Evolutionary conservation across 2,113 vertebrate species (phyloP).

Genomic region (Cheilinus undulatus): DNA sequence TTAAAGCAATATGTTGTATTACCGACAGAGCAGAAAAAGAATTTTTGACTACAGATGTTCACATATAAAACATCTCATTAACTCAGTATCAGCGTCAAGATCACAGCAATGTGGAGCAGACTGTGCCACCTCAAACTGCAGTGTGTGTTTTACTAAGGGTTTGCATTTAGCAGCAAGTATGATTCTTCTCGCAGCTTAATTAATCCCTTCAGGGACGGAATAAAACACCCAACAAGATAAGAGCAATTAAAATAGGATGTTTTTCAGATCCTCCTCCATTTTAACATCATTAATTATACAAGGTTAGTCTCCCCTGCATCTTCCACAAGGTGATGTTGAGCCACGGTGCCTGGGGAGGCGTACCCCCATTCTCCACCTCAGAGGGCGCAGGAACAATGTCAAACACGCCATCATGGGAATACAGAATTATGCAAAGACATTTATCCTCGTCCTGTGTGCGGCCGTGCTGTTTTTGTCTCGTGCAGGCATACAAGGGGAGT

Average conservation of each 20-base stretch:
- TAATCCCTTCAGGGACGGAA: slow-evolving; percentile 70
- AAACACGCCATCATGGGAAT: slow-evolving; percentile 65
- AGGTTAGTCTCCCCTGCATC: slow-evolving; percentile 61
- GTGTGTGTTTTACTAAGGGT: slow-evolving; percentile 71
- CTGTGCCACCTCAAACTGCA: slow-evolving; percentile 36
- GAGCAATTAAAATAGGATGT: slow-evolving; percentile 70
- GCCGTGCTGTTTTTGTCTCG: slow-evolving; percentile 19
- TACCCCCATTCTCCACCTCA: slow-evolving; percentile 39
- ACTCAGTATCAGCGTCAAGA: slow-evolving; percentile 12
- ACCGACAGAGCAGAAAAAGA: background rate
- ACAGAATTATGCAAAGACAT: slow-evolving; percentile 67
- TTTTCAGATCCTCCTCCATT: slow-evolving; percentile 52
- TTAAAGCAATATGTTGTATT: too few relatives aligned
- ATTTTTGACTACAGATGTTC: slow-evolving; percentile 1
- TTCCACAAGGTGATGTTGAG: slow-evolving; percentile 54
- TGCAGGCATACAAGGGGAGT: slow-evolving; percentile 37
- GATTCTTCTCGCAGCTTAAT: slow-evolving; percentile 66
- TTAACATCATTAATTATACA: slow-evolving; percentile 76
- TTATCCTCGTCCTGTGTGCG: slow-evolving; percentile 45
- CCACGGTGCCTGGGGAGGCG: slow-evolving; percentile 45
- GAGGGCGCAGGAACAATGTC: slow-evolving; percentile 76
- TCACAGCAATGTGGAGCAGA: slow-evolving; percentile 11
- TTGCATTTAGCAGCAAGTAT: slow-evolving; percentile 51
- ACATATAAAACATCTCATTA: slow-evolving; percentile 30
- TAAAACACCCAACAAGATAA: slow-evolving; percentile 69